Evolutionary conservation across 2,113 vertebrate genomes (phyloP), one percentile per base, ranked within the genome.

Genomic region (Chloropsis hardwickii): DNA sequence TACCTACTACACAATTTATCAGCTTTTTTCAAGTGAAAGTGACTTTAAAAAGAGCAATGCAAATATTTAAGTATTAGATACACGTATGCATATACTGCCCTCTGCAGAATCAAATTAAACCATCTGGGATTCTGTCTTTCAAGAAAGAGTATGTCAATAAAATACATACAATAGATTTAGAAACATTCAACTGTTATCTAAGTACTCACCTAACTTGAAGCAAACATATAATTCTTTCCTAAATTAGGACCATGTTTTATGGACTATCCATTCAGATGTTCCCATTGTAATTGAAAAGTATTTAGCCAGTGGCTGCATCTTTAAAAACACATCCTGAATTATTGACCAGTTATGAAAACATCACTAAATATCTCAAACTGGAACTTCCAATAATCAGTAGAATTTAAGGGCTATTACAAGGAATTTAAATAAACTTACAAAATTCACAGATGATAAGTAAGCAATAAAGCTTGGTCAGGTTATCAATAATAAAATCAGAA

Each of bases 401-500:
- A 94, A 81, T 94, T 88, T 81, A 83, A 92, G 27, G n/a, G 35
- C 80, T 92, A 19, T 86, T 86, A 96, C 29, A 83, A 70, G 88
- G 76, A 90, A 86, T 96, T 88, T 24, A 90, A 81, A 86, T 73
- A 83, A 92, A 86, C 60, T 88, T 77, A 57, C 29, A 92, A 88
- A 90, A 86, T 47, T 81, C 64, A 54, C 47, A 92, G 86, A 73
- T 83, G 86, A 73, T 83, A 93, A 86, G 60, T 66, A 28, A 94
- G 86, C 35, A 88, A 70, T 33, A 93, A 80, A 83, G 64, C 71
- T 93, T 62, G 78, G 42, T 66, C 0, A 0, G 24, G 67, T 83
- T 95, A 95, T 96, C 92, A 74, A 71, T 51, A 86, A 88, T 60
- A 86, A 88, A 92, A 97, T 95, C 94, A 92, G 88, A 93, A 90